Evolutionary conservation across 2,888 invertebrate genomes (phyloP), one percentile per base, ranked within the genome.

Genomic region (Drosophila fungiperda): DNA sequence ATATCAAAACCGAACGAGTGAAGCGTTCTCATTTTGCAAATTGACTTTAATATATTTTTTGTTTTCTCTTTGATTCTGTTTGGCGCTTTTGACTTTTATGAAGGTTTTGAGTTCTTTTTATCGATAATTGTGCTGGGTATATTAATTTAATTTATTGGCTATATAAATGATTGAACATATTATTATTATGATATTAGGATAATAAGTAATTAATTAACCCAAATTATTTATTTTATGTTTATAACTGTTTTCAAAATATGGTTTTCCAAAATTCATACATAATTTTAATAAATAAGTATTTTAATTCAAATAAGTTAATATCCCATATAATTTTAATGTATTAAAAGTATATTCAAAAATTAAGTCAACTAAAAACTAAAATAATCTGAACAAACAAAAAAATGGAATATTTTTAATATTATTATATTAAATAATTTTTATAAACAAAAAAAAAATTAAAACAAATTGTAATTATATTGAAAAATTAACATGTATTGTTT

Each of bases 21-120:
- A 75, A 80, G 69, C 80, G 86, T 85, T 87, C 88, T 90, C 88
- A 91, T 89, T 91, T 90, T 76, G 87, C 86, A 91, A 91, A 91
- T 90, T 90, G 82, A 90, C 91, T 91, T 91, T 82, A 83, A 87
- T 87, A 83, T 84, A 74, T 78, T 69, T 66, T 58, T 42, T 26
- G 58, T 53, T 8, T 63, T 75, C 63, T 68, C 57, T 68, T 74
- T 74, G 58, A 54, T 81, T 61, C 62, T 57, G 55, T 65, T 75
- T 57, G 78, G 64, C 68, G 60, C 62, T 66, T 71, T 74, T 65
- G 65, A 50, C 69, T 76, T 70, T 74, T 63, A 52, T 64, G 67
- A 75, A 55, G 68, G 58, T 77, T 86, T 68, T 82, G 72, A 76
- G 74, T 78, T 78, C 78, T 83, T 83, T 73, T 68, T 62, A 68